phyloP scores from a whole-genome alignment of 2,113 vertebrate species.

The Apodemus speciosus region DNA sequence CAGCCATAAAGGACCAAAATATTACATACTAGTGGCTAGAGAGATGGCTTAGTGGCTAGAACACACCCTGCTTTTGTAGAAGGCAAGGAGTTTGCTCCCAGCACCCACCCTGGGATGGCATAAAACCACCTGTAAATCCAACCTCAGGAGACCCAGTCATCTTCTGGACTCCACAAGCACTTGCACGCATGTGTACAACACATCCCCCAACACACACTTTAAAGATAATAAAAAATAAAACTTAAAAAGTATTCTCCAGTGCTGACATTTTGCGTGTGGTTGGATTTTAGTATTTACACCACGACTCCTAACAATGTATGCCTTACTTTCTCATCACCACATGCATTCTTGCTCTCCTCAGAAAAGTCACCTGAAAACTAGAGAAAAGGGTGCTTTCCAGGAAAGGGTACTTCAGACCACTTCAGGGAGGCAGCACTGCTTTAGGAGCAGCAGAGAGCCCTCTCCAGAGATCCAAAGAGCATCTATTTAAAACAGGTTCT shows the following conservation, averaged over 20 bases:
- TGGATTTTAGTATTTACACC: neutral
- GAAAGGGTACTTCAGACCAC: neutral
- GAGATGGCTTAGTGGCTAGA: neutral
- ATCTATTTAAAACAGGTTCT: neutral
- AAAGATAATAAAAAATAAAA: neutral
- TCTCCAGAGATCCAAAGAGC: neutral
- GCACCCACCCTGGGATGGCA: neutral
- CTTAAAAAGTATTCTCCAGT: neutral
- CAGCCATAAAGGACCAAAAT: neutral
- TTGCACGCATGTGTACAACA: neutral
- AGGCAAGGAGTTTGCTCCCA: neutral
- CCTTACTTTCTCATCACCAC: neutral
- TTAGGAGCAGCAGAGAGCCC: neutral
- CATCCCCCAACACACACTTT: neutral
- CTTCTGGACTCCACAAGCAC: neutral
- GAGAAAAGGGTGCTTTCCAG: neutral
- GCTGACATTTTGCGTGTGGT: neutral
- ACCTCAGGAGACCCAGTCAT: no score
- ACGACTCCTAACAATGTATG: neutral
- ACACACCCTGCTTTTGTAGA: neutral
- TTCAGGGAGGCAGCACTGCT: neutral
- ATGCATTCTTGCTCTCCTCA: no score
- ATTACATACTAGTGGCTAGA: neutral
- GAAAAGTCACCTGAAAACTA: neutral
- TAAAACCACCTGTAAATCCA: neutral